Evolutionary conservation across 1,140 invertebrate genomes (phyloP).

Genomic region (Calliopsis andreniformis): DNA sequence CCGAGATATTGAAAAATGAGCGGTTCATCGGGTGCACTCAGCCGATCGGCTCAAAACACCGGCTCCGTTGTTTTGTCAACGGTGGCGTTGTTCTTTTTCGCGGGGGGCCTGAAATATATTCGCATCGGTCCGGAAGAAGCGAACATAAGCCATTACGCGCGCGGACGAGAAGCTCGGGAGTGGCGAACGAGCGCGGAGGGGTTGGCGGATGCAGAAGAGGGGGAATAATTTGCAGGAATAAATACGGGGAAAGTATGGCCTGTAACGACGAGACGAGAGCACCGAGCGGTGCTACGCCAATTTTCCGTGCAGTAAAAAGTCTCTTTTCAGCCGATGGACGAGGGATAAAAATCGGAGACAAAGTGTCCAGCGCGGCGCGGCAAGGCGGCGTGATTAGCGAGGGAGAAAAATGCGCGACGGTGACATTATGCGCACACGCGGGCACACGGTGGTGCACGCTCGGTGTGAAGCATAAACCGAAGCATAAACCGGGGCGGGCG

Average conservation of each 20-base stretch:
- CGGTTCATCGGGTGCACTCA: constrained; percentile 65
- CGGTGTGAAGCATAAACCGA: constrained; percentile 79
- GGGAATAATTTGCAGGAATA: constrained; percentile 58
- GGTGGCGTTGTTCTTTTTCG: constrained; percentile 18
- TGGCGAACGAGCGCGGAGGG: background rate
- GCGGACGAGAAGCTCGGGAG: background rate
- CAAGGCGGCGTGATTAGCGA: constrained; percentile 56
- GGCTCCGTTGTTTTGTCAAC: constrained; percentile 46
- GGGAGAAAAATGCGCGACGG: constrained; percentile 45
- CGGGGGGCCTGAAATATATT: constrained; percentile 33
- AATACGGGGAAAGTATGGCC: constrained; percentile 38
- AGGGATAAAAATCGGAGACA: constrained; percentile 55
- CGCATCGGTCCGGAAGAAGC: constrained; percentile 25
- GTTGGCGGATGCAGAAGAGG: too few species aligned
- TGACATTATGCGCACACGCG: constrained; percentile 56
- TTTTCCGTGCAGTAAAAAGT: constrained; percentile 49
- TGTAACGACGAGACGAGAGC: constrained; percentile 22
- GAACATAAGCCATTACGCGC: constrained; percentile 28
- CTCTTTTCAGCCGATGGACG: constrained; percentile 33
- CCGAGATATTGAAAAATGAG: constrained; percentile 70
- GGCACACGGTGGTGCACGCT: constrained; percentile 58
- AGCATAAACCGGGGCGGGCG: constrained; percentile 73
- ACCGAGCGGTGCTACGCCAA: constrained; percentile 8
- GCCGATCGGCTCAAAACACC: constrained; percentile 61
- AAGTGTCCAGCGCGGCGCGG: constrained; percentile 34